Evolutionary conservation across 2,797 vertebrate genomes (phyloP), one percentile per base, ranked within the genome.

Genomic region (Gallinago solitaria): DNA sequence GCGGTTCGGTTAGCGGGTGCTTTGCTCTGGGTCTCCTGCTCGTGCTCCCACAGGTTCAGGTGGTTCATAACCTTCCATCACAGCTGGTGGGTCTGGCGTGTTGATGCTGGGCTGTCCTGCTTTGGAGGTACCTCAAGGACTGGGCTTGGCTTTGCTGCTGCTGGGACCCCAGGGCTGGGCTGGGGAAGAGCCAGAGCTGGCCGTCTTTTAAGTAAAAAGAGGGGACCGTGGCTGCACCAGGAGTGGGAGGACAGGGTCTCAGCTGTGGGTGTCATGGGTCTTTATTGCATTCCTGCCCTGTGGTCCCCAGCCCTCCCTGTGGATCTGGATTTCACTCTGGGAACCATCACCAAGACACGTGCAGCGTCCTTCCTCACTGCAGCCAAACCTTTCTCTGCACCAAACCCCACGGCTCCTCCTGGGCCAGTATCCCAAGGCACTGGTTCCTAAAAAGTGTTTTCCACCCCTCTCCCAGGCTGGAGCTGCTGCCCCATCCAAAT

Each of bases 11-110:
- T 81, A 71, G 45, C 45, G 64, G n/a, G 33, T 27, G 64, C 43
- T 75, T 69, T 47, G 48, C 45, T 71, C 64, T 63, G 1, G 1
- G 9, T 41, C n/a, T 63, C 0, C 1, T 45, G 16, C 56, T 76
- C 9, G 0, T 23, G 12, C 51, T 80, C 33, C 45, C n/a, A 3
- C 0, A 1, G 21, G 27, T 4, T 51, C 25, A 30, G 56, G 33
- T 37, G 16, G 4, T 47, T 75, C 59, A 28, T 7, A 25, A 25
- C 30, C 13, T 45, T 35, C 50, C 51, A 9, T n/a, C 23, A 9
- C 27, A 41, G 25, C 35, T 25, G 2, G 35, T 1, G 14, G 23
- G 47, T 51, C 80, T 50, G 9, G n/a, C 6, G 41, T 41, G 37
- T 4, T 35, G 51, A 17, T 13, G 10, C n/a, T 27, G 45, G 59